These are phyloP conservation scores for Spodoptera exigua DNA, from an alignment of 2,888 invertebrate genomes.

Conservation along the genomic window DNA sequence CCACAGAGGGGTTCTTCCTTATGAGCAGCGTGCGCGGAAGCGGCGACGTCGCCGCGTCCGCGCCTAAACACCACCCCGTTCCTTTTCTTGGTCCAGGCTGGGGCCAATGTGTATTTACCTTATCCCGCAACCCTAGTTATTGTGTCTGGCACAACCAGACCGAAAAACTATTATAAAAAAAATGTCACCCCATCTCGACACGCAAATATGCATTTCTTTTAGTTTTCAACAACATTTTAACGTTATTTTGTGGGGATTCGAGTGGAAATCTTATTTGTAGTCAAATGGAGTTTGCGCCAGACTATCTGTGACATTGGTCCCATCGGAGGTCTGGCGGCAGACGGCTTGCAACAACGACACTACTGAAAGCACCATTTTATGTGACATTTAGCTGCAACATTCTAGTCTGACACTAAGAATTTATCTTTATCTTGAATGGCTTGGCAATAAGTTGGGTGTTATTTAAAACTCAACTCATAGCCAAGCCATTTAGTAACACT, in stretches of 20 bases:
- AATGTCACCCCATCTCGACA: constrained; percentile 21
- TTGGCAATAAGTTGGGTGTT: too few species aligned
- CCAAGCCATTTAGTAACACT: too few species aligned
- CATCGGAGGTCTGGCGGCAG: constrained; percentile 8
- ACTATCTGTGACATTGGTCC: constrained; percentile 18
- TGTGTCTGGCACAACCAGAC: constrained; percentile 1
- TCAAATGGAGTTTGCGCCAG: constrained; percentile 23
- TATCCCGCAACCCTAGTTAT: too few species aligned
- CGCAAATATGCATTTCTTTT: constrained; percentile 3
- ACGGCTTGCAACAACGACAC: constrained; percentile 27
- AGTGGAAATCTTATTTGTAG: constrained; percentile 34
- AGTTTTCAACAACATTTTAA: constrained; percentile 19
- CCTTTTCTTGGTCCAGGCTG: too few species aligned
- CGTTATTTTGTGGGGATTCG: neutral
- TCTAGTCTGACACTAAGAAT: neutral
- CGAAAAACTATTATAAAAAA: too few species aligned
- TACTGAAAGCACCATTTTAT: neutral
- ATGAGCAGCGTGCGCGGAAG: too few species aligned
- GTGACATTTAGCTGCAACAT: neutral
- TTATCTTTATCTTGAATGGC: neutral
- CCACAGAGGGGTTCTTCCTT: too few species aligned
- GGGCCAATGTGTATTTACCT: too few species aligned
- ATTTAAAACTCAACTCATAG: too few species aligned
- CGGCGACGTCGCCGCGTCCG: too few species aligned
- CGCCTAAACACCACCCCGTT: too few species aligned